Evolutionary conservation across 1,140 invertebrate species (phyloP), one percentile per base, ranked within the genome.

Genomic region (Bombus haemorrhoidalis): DNA sequence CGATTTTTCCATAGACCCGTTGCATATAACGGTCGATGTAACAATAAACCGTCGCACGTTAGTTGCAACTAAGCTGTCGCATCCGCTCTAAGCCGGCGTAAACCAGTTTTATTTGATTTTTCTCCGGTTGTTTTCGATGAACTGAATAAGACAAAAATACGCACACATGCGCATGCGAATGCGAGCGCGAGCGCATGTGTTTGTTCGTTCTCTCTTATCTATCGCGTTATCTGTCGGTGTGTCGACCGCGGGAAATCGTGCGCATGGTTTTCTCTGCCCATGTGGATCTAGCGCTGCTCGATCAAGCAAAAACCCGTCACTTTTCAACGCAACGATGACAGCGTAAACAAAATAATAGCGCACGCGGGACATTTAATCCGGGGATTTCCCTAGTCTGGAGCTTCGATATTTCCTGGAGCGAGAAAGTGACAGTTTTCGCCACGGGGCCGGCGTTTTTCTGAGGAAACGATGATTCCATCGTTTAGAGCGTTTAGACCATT

Each of bases 91-190:
- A 74, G 47, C 84, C 59, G 34, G 84, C 34, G 78, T n/a, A 75
- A 85, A 81, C 84, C 84, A 81, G 84, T 85, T 74, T 81, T 57
- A 85, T 81, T 85, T 47, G 69, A 85, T 85, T 85, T 85, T 85
- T 85, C 79, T n/a, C 43, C 71, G 69, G 69, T 59, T 74, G 84
- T 75, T 85, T 81, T 75, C 79, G 79, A 74, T 75, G 71, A 73
- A 85, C 57, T 59, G 77, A 81, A 66, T 62, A 81, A 74, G 71
- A 85, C 32, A 64, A 79, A 80, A 81, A 85, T 85, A 85, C 68
- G 6, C 3, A 3, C 25, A 53, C 34, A n/a, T 15, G 32, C 2
- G 57, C 18, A 25, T 15, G 78, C 18, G 66, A 22, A 15, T 9
- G 64, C 6, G 15, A 28, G 9, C 47, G 34, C 34, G 22, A 28